These are phyloP conservation scores for Microcebus lehilahytsara DNA, from an alignment of 2,113 vertebrate genomes.

Conservation along the genomic window DNA sequence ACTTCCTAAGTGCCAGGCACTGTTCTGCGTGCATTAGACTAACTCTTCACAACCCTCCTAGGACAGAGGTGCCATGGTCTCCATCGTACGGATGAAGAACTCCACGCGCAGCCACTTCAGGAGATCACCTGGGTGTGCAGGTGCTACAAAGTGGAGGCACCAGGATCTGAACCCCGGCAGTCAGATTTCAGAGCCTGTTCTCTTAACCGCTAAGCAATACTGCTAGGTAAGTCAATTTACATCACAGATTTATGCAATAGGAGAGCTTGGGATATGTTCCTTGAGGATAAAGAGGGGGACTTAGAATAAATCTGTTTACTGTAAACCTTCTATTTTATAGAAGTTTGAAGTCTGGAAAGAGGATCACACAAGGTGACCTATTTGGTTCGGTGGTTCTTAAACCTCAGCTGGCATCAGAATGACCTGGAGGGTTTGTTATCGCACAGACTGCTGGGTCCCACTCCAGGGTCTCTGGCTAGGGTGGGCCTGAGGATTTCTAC, in stretches of 20 bases:
- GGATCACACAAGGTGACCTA: not conserved
- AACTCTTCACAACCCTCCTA: not conserved
- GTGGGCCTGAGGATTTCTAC: not conserved
- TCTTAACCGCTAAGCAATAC: not conserved
- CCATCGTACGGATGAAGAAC: not conserved
- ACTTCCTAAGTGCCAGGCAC: no score
- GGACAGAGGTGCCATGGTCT: rapidly evolving
- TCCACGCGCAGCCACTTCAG: not conserved
- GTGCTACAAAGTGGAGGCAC: not conserved
- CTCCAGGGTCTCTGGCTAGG: not conserved
- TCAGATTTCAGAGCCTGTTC: not conserved
- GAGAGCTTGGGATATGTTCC: not conserved
- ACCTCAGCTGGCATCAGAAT: no score
- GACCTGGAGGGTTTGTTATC: not conserved
- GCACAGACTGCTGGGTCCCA: not conserved
- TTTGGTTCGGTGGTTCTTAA: not conserved
- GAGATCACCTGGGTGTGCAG: not conserved
- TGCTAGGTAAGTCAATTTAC: not conserved
- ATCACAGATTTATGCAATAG: not conserved
- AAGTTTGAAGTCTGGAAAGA: not conserved
- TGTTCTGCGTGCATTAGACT: not conserved
- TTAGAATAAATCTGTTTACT: not conserved
- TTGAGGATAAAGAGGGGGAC: not conserved
- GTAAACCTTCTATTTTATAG: not conserved
- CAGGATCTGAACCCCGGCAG: not conserved